Base-by-base conservation (phyloP, 2,113 vertebrate species). In the Ariopsis seemanni region DNA sequence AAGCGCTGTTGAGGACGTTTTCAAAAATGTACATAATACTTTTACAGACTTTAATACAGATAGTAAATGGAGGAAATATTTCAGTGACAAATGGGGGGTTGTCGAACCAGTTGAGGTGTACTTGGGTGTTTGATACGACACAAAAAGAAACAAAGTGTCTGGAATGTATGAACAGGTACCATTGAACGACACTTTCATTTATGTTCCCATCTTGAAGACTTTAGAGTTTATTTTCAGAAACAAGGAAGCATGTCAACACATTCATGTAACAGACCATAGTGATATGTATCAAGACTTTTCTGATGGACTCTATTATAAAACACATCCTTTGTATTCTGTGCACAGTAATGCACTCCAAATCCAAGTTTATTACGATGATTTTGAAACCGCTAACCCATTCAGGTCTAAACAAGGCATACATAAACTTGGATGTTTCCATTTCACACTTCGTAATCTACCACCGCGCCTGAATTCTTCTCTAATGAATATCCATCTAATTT, bases 211-310 rank as follows among this genome's bases (percentile, higher is more conserved):
- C 6, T 14, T 86, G 22, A 48, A 89, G 27, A 86, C 62, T 20
- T 52, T 71, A 22, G 52, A 85, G n/a, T 74, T 85, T 1, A 89
- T 88, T 53, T 88, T 58, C 27, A 78, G 53, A 52, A 88, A 88
- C 78, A 22, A 71, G 18, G 34, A 88, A 18, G 14, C 60, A 1
- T 69, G 74, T 67, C n/a, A 53, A n/a, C 48, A 79, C 11, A 53
- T 53, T 53, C 53, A 2, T 14, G 85, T 20, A 22, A 69, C 12
- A 55, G 74, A 48, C 5, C 57, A 22, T 7, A 20, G 17, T 71
- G 75, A 72, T n/a, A 72, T 34, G 17, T 74, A 62, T 63, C 11
- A 42, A 30, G 75, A 88, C 58, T 85, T 85, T 42, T 81, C 25
- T 82, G 88, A 89, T 65, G 57, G 62, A 9, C 25, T 11, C n/a